Evolutionary conservation across 2,888 invertebrate species (phyloP).

Genomic region (Keiferia lycopersicella): DNA sequence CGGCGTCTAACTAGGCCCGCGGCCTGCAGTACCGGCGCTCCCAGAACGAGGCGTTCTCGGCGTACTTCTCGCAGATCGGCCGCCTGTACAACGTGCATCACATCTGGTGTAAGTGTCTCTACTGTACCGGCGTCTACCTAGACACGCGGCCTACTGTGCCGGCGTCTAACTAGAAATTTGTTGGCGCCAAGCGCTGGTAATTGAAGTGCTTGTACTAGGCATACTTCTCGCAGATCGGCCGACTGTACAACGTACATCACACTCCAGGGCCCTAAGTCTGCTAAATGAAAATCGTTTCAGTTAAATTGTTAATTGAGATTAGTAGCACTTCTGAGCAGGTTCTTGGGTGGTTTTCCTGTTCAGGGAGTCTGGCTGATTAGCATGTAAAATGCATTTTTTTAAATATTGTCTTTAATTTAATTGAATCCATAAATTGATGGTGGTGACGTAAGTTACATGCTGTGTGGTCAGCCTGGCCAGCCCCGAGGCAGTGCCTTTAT

Average conservation of each 20-base stretch:
- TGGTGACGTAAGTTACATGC: too few relatives aligned
- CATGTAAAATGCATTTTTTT: too few relatives aligned
- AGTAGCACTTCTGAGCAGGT: too few relatives aligned
- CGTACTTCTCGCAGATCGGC: not conserved
- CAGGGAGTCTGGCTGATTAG: too few relatives aligned
- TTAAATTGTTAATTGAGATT: too few relatives aligned
- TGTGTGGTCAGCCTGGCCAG: too few relatives aligned
- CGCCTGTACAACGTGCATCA: not conserved
- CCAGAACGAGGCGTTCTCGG: slow-evolving; percentile 91
- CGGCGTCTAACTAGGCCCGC: not conserved
- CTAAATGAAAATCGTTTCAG: too few relatives aligned
- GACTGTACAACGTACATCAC: not conserved
- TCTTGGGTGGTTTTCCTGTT: too few relatives aligned
- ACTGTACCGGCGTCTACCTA: not conserved
- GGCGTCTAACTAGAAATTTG: slow-evolving; percentile 87
- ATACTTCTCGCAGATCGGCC: not conserved
- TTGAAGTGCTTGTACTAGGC: slow-evolving; percentile 85
- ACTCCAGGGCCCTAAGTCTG: slow-evolving; percentile 89
- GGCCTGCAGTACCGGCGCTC: not conserved
- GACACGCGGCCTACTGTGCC: not conserved
- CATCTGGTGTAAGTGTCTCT: too few relatives aligned
- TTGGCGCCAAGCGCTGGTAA: slow-evolving; percentile 93
- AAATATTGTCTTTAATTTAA: too few relatives aligned
- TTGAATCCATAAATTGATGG: too few relatives aligned
- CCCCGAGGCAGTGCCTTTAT: too few relatives aligned